Percentiles rank a stretch among this genome's conserved stretches.
Conservation (phyloP, 1,140 invertebrate species). For the Artemia franciscana region DNA sequence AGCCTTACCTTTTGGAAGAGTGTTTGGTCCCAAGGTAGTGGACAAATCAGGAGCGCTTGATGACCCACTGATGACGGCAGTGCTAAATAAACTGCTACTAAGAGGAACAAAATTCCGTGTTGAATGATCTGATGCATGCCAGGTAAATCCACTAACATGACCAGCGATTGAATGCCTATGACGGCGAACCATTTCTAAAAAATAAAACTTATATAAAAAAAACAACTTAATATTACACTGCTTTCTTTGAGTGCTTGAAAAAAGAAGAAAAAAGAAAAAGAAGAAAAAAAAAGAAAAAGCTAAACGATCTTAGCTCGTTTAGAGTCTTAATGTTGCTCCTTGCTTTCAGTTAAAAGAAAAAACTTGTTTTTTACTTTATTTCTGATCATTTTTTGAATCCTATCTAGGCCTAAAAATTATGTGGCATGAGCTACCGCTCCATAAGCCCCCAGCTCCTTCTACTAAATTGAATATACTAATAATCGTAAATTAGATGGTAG, state of each 20-base stretch:
- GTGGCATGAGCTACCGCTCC: no score
- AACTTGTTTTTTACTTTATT: no score
- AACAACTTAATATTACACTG: not conserved
- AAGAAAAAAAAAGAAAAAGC: not conserved
- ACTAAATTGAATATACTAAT: no score
- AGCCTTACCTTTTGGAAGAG: conserved; percentile 7
- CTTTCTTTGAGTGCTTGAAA: conserved; percentile 1
- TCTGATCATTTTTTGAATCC: no score
- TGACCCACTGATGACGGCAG: conserved; percentile 76
- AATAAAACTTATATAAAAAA: not conserved
- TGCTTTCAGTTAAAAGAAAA: no score
- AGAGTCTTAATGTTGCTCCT: no score
- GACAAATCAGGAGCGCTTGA: conserved; percentile 61
- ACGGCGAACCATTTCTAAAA: conserved; percentile 29
- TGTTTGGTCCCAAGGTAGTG: conserved; percentile 48
- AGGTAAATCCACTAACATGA: conserved; percentile 47
- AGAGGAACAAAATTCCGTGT: not conserved
- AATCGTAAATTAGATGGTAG: no score
- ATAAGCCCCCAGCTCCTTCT: no score
- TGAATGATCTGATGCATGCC: conserved; percentile 7
- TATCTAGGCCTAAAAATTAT: no score
- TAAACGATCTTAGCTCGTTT: no score
- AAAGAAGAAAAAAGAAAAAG: conserved; percentile 1
- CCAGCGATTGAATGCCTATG: conserved; percentile 78
- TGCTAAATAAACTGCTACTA: conserved; percentile 62